Percentiles rank a stretch among this genome's conserved stretches.
phyloP scores from a whole-genome alignment of 2,797 vertebrate species.

The Amphiprion clarkii region DNA sequence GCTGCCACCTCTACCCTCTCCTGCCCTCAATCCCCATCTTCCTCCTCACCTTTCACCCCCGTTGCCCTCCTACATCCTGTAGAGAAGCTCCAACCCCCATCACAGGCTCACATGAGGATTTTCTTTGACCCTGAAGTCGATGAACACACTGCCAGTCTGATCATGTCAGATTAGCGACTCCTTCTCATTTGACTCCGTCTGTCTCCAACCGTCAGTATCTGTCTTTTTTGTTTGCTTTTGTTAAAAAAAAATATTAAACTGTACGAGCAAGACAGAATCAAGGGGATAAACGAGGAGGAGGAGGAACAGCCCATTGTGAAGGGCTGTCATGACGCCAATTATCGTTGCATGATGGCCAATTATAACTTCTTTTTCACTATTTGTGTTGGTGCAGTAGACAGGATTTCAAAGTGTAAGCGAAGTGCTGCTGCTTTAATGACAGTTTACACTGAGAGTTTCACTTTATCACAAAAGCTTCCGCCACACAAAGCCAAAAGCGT shows the following conservation, averaged over 20 bases:
- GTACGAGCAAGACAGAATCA: slow-evolving; percentile 17
- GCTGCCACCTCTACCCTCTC: slow-evolving; percentile 24
- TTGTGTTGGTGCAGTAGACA: slow-evolving; percentile 51
- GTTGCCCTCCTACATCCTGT: slow-evolving; percentile 2
- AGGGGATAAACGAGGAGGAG: slow-evolving; percentile 27
- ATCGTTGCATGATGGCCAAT: slow-evolving; percentile 70
- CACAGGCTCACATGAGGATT: slow-evolving; percentile 22
- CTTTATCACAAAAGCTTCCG: slow-evolving; percentile 57
- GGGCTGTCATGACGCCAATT: slow-evolving; percentile 60
- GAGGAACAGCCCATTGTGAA: slow-evolving; percentile 36
- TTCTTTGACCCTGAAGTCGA: slow-evolving; percentile 34
- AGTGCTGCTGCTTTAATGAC: slow-evolving; percentile 62
- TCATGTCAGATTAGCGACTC: slow-evolving; percentile 51
- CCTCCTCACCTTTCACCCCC: slow-evolving; percentile 33
- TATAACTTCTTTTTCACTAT: slow-evolving; percentile 62
- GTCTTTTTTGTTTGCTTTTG: slow-evolving; percentile 19
- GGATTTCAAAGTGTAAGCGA: slow-evolving; percentile 56
- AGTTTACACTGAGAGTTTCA: slow-evolving; percentile 64
- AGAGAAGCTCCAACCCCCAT: background rate
- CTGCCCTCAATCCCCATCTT: background rate
- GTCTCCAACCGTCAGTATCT: slow-evolving; percentile 11
- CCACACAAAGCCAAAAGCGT: slow-evolving; percentile 60
- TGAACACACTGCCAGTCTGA: slow-evolving; percentile 27
- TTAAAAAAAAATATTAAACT: slow-evolving; percentile 10
- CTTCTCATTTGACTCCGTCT: slow-evolving; percentile 32